phyloP scores from a whole-genome alignment of 2,113 vertebrate species.

The Barbus barbus region DNA sequence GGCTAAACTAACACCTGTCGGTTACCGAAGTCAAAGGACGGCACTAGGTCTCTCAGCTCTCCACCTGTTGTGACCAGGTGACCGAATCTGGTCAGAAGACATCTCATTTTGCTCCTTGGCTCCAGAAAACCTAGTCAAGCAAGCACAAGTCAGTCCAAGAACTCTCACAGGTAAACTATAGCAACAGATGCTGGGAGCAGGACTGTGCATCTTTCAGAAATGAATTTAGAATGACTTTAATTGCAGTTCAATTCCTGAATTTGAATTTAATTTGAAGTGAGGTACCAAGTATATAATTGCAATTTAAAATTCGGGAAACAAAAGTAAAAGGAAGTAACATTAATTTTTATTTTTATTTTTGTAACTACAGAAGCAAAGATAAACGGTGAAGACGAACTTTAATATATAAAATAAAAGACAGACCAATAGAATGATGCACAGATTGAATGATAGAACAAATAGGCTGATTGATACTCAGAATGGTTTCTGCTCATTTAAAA shows the following conservation, averaged over 20 bases:
- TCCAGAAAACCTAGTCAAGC: background rate
- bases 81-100: slow-evolving; percentile 12
- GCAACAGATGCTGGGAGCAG: background rate
- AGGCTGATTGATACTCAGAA: background rate
- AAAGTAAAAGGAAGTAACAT: background rate
- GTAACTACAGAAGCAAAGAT: no score
- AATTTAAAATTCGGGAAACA: no score
- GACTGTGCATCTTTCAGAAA: background rate
- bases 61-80: background rate
- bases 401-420: no score
- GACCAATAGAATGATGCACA: background rate
- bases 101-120: background rate
- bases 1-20: slow-evolving; percentile 8
- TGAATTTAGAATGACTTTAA: background rate
- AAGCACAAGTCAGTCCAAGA: background rate
- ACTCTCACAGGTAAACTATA: background rate
- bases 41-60: background rate
- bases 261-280: background rate
- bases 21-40: background rate
- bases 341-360: no score
- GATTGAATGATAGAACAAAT: background rate
- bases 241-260: background rate
- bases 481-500: background rate
- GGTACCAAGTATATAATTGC: background rate
- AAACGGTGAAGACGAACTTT: no score